Base-by-base conservation (phyloP, 2,888 invertebrate genomes). In the Phaedon cochleariae region DNA sequence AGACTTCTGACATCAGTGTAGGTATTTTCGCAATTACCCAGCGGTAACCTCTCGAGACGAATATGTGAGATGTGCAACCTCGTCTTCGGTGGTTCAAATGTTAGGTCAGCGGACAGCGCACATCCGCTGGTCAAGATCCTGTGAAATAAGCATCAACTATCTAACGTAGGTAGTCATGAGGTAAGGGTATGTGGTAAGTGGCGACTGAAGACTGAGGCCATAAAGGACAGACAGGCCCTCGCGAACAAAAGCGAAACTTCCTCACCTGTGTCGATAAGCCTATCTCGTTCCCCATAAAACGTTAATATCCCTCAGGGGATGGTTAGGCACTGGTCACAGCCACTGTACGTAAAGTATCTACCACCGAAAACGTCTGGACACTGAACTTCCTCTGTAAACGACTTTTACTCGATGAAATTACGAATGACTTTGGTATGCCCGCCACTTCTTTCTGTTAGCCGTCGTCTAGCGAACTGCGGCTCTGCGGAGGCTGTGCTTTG, bases 1-100 rank as follows among this genome's bases (percentile, higher is more conserved):
- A 53, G 37, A 60, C 53, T 51, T 15, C 18, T n/a, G 57, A 45
- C 57, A 55, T 55, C 55, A 7, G 6, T 9, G n/a, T n/a, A n/a
- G 12, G 21, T 34, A 10, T 54, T 54, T 54, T 37, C 54, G 54
- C 54, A 54, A 54, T 20, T 31, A 29, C 34, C 18, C 12, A 20
- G 34, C 17, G n/a, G n/a, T n/a, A n/a, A n/a, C n/a, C n/a, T n/a
- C n/a, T n/a, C n/a, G n/a, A n/a, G n/a, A n/a, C n/a, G n/a, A n/a
- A n/a, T n/a, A n/a, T n/a, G n/a, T n/a, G n/a, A n/a, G n/a, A n/a
- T 54, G 29, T 26, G 26, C 26, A 3, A 26, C 4, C n/a, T 26
- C 26, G 3, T 6, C 26, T 26, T 26, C 26, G 26, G 6, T 6
- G 20, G 17, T 49, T 34, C 34, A 22, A 31, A n/a, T 12, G 2